These are phyloP conservation scores for Ganaspis brasiliensis DNA, from an alignment of 2,888 invertebrate species.

Conservation along the genomic window DNA sequence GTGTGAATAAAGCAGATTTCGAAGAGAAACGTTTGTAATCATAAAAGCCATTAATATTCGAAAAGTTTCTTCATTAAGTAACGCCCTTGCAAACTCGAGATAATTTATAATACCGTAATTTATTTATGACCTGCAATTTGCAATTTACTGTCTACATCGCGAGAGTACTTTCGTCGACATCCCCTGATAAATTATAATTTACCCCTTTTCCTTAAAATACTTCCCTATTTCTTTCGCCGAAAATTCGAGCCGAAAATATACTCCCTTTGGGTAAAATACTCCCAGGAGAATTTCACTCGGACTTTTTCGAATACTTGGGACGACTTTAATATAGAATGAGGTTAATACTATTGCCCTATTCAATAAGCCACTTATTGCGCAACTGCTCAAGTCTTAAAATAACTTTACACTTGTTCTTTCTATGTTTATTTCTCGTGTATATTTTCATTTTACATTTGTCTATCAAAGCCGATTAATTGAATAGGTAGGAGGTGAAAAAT, in stretches of 20 bases:
- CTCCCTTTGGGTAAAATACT: too few species aligned
- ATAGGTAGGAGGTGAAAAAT: constrained; percentile 7
- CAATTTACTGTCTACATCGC: constrained; percentile 3
- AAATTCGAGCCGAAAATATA: too few species aligned
- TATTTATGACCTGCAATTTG: constrained; percentile 33
- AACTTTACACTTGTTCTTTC: constrained; percentile 7
- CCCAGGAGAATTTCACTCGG: too few species aligned
- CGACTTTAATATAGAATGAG: constrained; percentile 9
- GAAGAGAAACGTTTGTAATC: constrained; percentile 24
- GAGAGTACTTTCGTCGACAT: constrained; percentile 17
- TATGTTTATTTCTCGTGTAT: too few species aligned
- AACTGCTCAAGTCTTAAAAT: neutral
- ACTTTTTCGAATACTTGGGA: neutral
- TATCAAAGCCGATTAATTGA: constrained; percentile 13
- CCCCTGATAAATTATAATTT: constrained; percentile 6
- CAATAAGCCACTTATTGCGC: constrained; percentile 5
- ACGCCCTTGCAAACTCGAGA: constrained; percentile 28
- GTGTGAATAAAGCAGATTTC: neutral
- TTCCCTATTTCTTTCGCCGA: neutral
- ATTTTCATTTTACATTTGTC: neutral
- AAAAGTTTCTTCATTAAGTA: constrained; percentile 37
- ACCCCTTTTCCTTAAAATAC: constrained; percentile 7
- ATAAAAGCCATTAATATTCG: constrained; percentile 37
- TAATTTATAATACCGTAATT: constrained; percentile 40
- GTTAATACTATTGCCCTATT: constrained; percentile 12